Evolutionary conservation across 1,140 invertebrate genomes (phyloP).

Genomic region (Apis laboriosa): DNA sequence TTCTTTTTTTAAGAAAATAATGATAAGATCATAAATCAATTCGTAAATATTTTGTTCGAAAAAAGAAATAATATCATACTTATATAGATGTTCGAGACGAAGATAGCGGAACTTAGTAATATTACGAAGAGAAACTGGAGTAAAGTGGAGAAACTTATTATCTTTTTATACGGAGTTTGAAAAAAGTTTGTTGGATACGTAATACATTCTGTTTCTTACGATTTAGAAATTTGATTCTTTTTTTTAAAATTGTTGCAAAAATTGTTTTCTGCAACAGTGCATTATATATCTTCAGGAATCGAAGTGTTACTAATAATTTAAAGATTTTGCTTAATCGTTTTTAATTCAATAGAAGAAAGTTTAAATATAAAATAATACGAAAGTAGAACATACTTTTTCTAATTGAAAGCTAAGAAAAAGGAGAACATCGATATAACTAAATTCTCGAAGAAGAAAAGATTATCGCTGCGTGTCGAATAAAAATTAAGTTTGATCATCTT

Average conservation of each 20-base stretch:
- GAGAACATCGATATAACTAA: neutral
- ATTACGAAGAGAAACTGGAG: neutral
- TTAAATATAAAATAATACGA: neutral
- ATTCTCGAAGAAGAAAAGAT: neutral
- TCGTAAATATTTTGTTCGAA: neutral
- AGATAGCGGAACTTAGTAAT: neutral
- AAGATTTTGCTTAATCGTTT: neutral
- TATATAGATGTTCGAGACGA: neutral
- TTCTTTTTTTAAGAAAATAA: neutral
- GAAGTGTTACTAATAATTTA: neutral
- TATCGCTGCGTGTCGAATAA: neutral
- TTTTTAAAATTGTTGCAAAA: neutral
- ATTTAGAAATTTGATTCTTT: neutral
- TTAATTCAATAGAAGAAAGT: neutral
- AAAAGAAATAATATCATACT: neutral
- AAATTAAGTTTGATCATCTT: neutral
- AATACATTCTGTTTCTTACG: too few species aligned
- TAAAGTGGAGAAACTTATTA: neutral
- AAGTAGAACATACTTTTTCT: constrained; percentile 17
- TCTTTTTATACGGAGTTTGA: neutral
- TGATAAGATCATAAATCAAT: neutral
- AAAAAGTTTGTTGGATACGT: neutral
- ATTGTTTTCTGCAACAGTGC: neutral
- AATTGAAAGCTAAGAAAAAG: constrained; percentile 18
- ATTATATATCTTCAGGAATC: neutral